These are phyloP conservation scores for Lepidothrix coronata DNA, from an alignment of 2,113 vertebrate genomes.

Conservation along the genomic window DNA sequence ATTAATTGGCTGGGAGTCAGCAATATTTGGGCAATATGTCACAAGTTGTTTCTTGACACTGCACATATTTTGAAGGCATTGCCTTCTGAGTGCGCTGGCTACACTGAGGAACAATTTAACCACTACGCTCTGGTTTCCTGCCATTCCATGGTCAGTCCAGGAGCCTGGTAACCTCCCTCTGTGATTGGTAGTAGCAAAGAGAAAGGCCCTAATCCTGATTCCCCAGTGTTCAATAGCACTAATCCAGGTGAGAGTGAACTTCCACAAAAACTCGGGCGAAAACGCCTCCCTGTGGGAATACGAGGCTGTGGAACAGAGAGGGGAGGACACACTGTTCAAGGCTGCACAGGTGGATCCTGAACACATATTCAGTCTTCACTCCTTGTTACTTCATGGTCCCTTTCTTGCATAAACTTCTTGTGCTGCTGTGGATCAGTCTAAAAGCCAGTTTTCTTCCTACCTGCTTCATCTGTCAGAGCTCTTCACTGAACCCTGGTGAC, in stretches of 20 bases:
- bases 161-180: background rate
- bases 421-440: background rate
- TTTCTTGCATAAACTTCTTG: background rate
- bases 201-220: background rate
- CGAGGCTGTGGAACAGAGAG: background rate
- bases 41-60: constrained; percentile 5
- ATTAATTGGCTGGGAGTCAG: background rate
- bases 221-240: background rate
- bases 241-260: background rate
- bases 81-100: background rate
- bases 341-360: background rate
- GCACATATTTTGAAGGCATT: background rate
- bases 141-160: background rate
- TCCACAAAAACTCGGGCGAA: background rate
- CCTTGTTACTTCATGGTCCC: background rate
- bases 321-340: background rate
- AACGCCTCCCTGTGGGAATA: background rate
- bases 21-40: background rate
- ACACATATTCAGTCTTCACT: background rate
- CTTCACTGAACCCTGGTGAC: background rate
- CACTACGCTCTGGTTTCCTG: background rate
- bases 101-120: fast-evolving
- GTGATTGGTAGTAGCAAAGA: background rate
- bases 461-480: constrained; percentile 24
- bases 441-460: constrained; percentile 6